Evolutionary conservation across 2,888 invertebrate species (phyloP).

Genomic region (Cancer borealis): DNA sequence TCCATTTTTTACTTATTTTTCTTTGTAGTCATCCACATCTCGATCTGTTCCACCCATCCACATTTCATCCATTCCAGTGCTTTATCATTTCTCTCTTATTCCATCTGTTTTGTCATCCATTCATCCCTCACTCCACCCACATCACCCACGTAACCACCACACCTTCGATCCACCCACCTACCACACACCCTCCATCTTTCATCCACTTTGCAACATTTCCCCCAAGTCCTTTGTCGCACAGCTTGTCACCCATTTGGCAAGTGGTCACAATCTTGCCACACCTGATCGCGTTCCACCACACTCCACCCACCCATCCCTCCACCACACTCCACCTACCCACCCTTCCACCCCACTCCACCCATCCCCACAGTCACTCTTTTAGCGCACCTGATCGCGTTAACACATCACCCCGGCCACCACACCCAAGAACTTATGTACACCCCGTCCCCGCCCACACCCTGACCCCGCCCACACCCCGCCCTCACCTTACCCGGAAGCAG

Average conservation of each 20-base stretch:
- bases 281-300: slow-evolving; percentile 1
- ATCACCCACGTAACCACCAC: neutral
- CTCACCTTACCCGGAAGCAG: neutral
- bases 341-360: neutral
- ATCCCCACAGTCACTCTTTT: no score
- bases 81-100: neutral
- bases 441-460: neutral
- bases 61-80: neutral
- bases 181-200: neutral
- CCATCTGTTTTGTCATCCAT: neutral
- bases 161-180: neutral
- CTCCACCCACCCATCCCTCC: neutral
- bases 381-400: no score
- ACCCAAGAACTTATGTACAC: neutral
- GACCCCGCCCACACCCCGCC: neutral
- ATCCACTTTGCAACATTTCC: neutral
- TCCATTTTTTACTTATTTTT: no score
- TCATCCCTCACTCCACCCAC: neutral
- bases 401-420: neutral
- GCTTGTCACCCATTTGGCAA: no score
- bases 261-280: neutral
- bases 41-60: neutral
- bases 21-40: no score
- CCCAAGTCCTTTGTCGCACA: neutral
- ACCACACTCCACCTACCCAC: neutral